Evolutionary conservation across 2,113 vertebrate species (phyloP), one percentile per base, ranked within the genome.

Genomic region (Onychorhynchus coronatus): DNA sequence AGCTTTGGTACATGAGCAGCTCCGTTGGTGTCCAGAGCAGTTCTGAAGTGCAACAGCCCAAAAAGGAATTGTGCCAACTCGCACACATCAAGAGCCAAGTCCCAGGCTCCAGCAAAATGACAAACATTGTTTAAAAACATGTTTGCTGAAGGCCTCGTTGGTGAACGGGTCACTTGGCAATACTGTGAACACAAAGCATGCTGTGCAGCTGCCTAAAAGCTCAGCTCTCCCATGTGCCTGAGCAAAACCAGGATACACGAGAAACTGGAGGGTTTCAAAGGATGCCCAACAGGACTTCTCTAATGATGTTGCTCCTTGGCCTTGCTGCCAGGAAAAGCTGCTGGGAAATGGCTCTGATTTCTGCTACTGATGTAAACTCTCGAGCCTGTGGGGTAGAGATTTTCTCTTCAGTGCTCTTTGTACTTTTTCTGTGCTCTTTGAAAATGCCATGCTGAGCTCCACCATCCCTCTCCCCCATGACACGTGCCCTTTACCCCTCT

Each of bases 101-200:
- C 74, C 55, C 0, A 0, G 52, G 67, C 82, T 79, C 62, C 62
- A 76, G 90, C 44, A 91, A 91, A 89, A 95, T 8, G 66, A 93
- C 93, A 95, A 94, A 95, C 77, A 81, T 39, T 91, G 68, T 84
- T 94, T 89, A 75, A 87, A 93, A 95, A 87, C 70, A 71, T 42
- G 68, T 87, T 95, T 95, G 88, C 93, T 93, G 85, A 91, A 91
- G 85, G 90, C 92, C 82, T 90, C 53, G 88, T 83, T 93, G 85
- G 85, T 95, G 90, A 94, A 95, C 3, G n/a, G 92, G 85, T 95
- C 94, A 96, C 92, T 96, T 94, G 66, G 88, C 92, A 95, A 94
- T 94, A 88, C 1, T n/a, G 70, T 23, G 88, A 95, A 80, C 75
- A 88, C 44, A 91, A 76, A 86, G 18, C 78, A 44, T 52, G 74